These are phyloP conservation scores for Lepidonotus clava DNA, from an alignment of 2,888 invertebrate species.

Conservation along the genomic window DNA sequence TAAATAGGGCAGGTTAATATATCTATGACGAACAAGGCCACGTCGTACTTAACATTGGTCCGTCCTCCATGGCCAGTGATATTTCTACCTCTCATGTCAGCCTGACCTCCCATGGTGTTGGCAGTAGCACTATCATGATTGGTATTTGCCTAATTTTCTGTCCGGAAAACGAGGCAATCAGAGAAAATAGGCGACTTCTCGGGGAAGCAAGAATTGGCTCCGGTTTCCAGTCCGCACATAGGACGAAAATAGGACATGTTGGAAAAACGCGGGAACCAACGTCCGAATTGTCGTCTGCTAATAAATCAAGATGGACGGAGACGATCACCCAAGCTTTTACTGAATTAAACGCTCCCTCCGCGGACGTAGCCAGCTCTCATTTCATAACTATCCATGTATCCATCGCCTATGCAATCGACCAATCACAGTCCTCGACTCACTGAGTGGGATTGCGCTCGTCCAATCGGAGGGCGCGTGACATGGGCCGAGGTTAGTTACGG, in stretches of 20 bases:
- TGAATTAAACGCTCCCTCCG: background rate
- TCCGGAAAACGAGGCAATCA: slow-evolving; percentile 12
- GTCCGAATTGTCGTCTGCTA: background rate
- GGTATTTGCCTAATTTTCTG: background rate
- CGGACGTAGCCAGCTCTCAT: too few relatives aligned
- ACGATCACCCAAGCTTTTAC: slow-evolving; percentile 14
- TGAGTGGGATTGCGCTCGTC: background rate
- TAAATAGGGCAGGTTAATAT: too few relatives aligned
- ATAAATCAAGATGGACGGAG: slow-evolving; percentile 1
- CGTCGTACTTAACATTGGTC: too few relatives aligned
- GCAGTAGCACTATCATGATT: background rate
- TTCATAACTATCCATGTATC: too few relatives aligned
- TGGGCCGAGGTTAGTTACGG: background rate
- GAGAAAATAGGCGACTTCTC: background rate
- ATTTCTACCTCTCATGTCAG: too few relatives aligned
- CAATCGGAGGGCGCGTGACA: slow-evolving; percentile 1
- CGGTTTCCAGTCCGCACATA: background rate
- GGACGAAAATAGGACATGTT: background rate
- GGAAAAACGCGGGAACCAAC: background rate
- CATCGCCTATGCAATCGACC: too few relatives aligned
- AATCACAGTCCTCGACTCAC: background rate
- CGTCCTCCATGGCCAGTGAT: too few relatives aligned
- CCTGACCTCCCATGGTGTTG: too few relatives aligned
- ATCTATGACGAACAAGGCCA: too few relatives aligned
- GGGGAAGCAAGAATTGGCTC: background rate